Evolutionary conservation across 2,888 invertebrate genomes (phyloP).

Genomic region (Pediacus dermestoides): DNA sequence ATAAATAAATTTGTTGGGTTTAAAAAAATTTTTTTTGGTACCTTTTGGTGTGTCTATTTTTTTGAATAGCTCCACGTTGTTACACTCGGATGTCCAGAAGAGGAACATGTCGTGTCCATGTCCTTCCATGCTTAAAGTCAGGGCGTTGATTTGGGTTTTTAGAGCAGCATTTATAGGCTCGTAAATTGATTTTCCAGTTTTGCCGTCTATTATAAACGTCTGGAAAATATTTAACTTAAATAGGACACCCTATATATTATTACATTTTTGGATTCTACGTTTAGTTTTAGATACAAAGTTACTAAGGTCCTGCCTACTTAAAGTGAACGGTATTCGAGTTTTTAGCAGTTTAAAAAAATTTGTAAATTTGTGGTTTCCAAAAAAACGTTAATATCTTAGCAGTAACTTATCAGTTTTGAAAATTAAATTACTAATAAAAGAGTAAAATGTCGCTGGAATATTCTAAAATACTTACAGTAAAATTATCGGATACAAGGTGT

Average conservation of each 20-base stretch:
- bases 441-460: no score
- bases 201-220: constrained; percentile 60
- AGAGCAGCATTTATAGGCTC: constrained; percentile 59
- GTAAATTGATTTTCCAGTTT: constrained; percentile 58
- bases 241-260: no score
- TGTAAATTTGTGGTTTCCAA: no score
- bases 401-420: no score
- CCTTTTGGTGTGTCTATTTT: constrained; percentile 21
- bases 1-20: constrained; percentile 6
- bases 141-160: constrained; percentile 59
- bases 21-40: constrained; percentile 11
- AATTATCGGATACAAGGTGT: no score
- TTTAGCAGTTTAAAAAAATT: no score
- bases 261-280: constrained; percentile 3
- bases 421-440: no score
- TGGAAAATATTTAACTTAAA: constrained; percentile 30
- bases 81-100: constrained; percentile 72
- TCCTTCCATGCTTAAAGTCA: constrained; percentile 57
- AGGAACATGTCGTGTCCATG: constrained; percentile 73
- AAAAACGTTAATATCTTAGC: no score
- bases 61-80: constrained; percentile 34
- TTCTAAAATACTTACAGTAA: no score
- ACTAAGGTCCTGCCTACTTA: no score
- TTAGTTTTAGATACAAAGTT: no score
- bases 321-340: no score